Conservation (phyloP, 2,888 invertebrate genomes). For the Choreutis nemorana region DNA sequence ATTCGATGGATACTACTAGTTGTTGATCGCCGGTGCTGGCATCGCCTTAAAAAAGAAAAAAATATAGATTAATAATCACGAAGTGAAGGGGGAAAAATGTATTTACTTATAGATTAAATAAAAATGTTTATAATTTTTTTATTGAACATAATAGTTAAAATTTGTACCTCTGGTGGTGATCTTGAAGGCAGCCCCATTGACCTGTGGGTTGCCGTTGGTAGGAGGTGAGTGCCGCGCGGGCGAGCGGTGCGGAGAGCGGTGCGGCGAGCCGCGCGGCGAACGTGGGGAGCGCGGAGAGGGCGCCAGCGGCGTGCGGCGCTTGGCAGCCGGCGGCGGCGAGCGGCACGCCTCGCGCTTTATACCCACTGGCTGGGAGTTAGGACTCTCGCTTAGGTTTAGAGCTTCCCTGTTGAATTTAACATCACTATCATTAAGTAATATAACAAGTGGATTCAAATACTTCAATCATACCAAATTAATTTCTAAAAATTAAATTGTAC, state of each 20-base stretch:
- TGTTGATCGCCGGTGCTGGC: constrained; percentile 86
- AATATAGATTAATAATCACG: constrained; percentile 9
- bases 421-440: too few species aligned
- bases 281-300: constrained; percentile 29
- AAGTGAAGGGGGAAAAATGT: not conserved
- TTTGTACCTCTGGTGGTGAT: constrained; percentile 83
- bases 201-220: too few species aligned
- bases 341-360: constrained; percentile 55
- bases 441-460: too few species aligned
- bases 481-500: too few species aligned
- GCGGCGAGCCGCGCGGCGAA: constrained; percentile 17
- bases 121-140: not conserved
- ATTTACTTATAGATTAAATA: not conserved
- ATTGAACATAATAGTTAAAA: not conserved
- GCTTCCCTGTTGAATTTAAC: constrained; percentile 77
- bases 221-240: constrained; percentile 13
- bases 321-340: constrained; percentile 71
- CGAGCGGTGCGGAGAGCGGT: constrained; percentile 15
- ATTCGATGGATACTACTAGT: constrained; percentile 92
- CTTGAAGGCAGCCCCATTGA: constrained; percentile 79
- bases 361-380: constrained; percentile 53
- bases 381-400: constrained; percentile 79
- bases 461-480: too few species aligned
- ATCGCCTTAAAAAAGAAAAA: constrained; percentile 70
- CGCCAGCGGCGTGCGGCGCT: constrained; percentile 49